phyloP scores from a whole-genome alignment of 2,888 invertebrate genomes.

The Andrena dorsata region DNA sequence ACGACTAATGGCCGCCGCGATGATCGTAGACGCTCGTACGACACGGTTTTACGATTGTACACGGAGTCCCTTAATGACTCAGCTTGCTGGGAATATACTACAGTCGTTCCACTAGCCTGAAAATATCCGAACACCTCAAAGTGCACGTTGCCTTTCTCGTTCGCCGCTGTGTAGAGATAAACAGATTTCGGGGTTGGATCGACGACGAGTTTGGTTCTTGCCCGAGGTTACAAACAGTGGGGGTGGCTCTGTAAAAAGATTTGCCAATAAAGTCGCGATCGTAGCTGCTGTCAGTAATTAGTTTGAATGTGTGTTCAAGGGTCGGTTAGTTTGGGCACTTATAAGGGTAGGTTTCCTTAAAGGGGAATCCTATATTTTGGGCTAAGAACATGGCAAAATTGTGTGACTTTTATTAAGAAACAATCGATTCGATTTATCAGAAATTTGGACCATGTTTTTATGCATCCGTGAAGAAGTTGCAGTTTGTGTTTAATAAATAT shows the following conservation, averaged over 20 bases:
- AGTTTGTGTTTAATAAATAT: no score
- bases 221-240: not conserved
- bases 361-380: no score
- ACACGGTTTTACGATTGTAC: slow-evolving; percentile 40
- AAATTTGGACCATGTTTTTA: no score
- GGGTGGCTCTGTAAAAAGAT: not conserved
- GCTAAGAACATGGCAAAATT: no score
- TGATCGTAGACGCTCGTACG: slow-evolving; percentile 22
- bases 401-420: no score
- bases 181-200: not conserved
- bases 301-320: not conserved
- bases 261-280: slow-evolving; percentile 8
- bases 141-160: slow-evolving; percentile 6
- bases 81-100: slow-evolving; percentile 56
- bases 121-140: slow-evolving; percentile 66
- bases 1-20: slow-evolving; percentile 47
- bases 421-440: no score
- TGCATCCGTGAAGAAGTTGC: no score
- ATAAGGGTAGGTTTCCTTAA: not conserved
- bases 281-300: not conserved
- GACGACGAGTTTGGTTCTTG: not conserved
- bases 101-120: slow-evolving; percentile 62
- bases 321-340: not conserved
- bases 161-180: not conserved
- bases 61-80: slow-evolving; percentile 54